Base-by-base conservation (phyloP, 2,113 vertebrate genomes). In the Lontra canadensis region DNA sequence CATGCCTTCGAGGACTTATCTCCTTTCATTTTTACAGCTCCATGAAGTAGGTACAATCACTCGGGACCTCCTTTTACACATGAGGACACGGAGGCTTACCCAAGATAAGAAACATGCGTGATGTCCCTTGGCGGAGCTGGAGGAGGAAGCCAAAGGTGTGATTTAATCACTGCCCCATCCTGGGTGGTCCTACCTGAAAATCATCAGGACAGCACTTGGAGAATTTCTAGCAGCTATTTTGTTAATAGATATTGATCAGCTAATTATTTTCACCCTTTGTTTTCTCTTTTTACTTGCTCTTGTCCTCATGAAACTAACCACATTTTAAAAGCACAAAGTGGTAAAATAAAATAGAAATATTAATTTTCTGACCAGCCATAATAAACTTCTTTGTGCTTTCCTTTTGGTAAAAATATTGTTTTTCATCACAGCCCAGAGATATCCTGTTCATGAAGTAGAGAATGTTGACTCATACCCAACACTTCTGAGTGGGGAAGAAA, bases 291-390 rank as follows among this genome's bases (percentile, higher is more conserved):
- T 44, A 76, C 39, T 63, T 55, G 57, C 44, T 71, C 31, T 83
- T 10, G 21, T 47, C 34, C 42, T 95, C 55, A 20, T 55, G n/a
- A 52, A 95, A 78, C 34, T 79, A 73, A 95, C 67, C 31, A 74
- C 65, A 29, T 61, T 59, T 55, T 44, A 86, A 87, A 92, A 78
- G 82, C 73, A 26, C 47, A 84, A 87, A 86, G 26, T 23, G 44
- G 88, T 71, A 39, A 82, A 73, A 84, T 83, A 57, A 73, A 93
- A 67, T 52, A 36, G 79, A 86, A 95, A 71, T 49, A 65, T 59
- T 87, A 61, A 57, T 88, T 61, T 65, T 14, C 65, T 18, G 76
- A 65, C 67, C n/a, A 73, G 1, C 31, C 73, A 76, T 69, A 82
- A 71, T 42, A 49, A 84, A 85, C 44, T 52, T 57, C 76, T 31